Base-by-base conservation (phyloP, 2,888 invertebrate genomes). In the Entomobrya multifasciata region DNA sequence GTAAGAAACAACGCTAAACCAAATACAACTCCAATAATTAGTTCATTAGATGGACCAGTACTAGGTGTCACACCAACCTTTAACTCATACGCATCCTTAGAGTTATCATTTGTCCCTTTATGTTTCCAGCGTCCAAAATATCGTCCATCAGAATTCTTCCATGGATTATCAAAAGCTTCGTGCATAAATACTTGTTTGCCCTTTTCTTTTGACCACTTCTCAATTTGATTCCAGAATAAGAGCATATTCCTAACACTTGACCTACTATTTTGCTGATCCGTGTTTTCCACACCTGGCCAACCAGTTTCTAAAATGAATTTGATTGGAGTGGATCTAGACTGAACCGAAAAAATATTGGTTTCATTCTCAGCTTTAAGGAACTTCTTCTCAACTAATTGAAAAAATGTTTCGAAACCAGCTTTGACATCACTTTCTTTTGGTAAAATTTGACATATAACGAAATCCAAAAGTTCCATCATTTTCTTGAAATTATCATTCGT, bases 91-190 rank as follows among this genome's bases (percentile, higher is more conserved):
- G 44, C 65, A 22, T 36, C 36, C n/a, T 22, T 47, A 10, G 72
- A 70, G 13, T 20, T n/a, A 62, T 85, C 77, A 25, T 74, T 30
- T 13, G 65, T 77, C n/a, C 80, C 17, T 4, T 30, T 36, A n/a
- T 76, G 60, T 52, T 55, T 72, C 86, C 81, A 88, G 60, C 84
- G 74, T 4, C 87, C 88, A 47, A 36, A 88, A 25, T 81, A 52
- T 6, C 47, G 52, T 11, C 67, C 88, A 20, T n/a, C n/a, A n/a
- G n/a, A n/a, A n/a, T n/a, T 20, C 47, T 87, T 87, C 88, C 87
- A 87, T 0, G 88, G 88, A 44, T 87, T 81, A 41, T 88, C 87
- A 22, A 88, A 85, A 5, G 85, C 88, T 20, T 70, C 67, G 15
- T 77, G 77, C 65, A 88, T 70, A 44, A 79, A 74, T 3, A 82